A percentile compares a stretch with the other conserved stretches of the same genome.
Conservation (phyloP, 2,888 invertebrate genomes). For the Bedellia somnulentella region DNA sequence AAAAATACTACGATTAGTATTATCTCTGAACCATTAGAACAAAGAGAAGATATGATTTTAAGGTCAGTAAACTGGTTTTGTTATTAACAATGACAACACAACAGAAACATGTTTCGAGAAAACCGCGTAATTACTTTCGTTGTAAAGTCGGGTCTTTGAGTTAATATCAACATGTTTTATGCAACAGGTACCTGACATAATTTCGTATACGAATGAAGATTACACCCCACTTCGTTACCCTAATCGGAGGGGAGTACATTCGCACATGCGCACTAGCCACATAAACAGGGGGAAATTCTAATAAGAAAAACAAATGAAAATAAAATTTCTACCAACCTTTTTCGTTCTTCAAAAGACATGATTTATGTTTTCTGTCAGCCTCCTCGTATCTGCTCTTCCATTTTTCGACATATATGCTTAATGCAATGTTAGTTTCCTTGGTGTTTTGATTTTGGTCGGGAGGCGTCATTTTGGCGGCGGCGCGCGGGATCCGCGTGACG, state of each 20-base stretch:
- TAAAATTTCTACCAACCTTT: constrained; percentile 57
- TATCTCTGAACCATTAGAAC: no score
- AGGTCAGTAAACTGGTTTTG: no score
- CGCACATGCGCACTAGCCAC: constrained; percentile 39
- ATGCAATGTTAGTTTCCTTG: constrained; percentile 48
- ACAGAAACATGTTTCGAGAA: no score
- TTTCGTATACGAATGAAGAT: no score
- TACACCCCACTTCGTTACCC: no score
- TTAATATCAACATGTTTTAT: no score
- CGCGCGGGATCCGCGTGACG: constrained; percentile 51
- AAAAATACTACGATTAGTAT: no score
- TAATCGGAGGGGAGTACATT: constrained; percentile 3
- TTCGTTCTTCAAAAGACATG: constrained; percentile 68
- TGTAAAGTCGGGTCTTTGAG: no score
- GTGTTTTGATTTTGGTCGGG: constrained; percentile 50
- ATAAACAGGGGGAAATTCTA: constrained; percentile 14
- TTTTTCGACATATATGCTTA: constrained; percentile 54
- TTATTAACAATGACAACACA: no score
- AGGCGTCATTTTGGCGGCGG: constrained; percentile 54
- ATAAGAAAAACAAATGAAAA: constrained; percentile 17
- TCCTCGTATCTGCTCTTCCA: constrained; percentile 75
- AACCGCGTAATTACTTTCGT: no score
- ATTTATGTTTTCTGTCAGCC: constrained; percentile 68
- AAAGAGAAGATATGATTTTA: no score
- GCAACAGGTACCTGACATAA: no score